These are phyloP conservation scores for Drosophila robusta DNA, from an alignment of 2,888 invertebrate species.

Conservation along the genomic window DNA sequence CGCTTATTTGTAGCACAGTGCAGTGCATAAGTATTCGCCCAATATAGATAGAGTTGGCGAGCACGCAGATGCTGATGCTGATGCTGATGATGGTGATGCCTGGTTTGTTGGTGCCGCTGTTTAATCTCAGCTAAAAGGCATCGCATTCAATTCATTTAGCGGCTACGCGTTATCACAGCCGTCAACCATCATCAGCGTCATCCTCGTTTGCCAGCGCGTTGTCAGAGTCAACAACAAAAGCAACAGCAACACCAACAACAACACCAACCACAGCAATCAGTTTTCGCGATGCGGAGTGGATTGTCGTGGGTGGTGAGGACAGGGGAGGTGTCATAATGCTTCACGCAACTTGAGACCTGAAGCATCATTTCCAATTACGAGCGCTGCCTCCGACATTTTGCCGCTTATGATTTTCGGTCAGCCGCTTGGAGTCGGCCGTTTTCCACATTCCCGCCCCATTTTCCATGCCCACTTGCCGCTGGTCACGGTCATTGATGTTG, in stretches of 20 bases:
- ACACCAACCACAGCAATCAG: conserved; percentile 33
- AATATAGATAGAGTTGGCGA: conserved; percentile 13
- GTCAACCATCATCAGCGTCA: conserved; percentile 55
- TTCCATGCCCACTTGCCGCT: conserved; percentile 6
- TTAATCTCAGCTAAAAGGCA: conserved; percentile 71
- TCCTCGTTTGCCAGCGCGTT: conserved; percentile 29
- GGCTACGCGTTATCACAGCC: conserved; percentile 60
- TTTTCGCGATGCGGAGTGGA: conserved; percentile 7
- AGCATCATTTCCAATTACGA: conserved; percentile 75
- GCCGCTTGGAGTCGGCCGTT: conserved; percentile 24
- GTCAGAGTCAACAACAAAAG: conserved; percentile 18
- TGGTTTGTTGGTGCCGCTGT: conserved; percentile 37
- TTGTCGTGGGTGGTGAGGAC: conserved; percentile 2
- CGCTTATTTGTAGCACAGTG: conserved; percentile 39
- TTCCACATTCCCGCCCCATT: conserved; percentile 4
- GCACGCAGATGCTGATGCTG: conserved; percentile 16
- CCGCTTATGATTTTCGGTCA: conserved; percentile 68
- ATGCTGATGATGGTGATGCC: conserved; percentile 11
- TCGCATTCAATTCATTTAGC: conserved; percentile 73
- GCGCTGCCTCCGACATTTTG: conserved; percentile 52
- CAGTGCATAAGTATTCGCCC: conserved; percentile 24
- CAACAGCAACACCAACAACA: conserved; percentile 18
- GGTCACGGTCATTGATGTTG: conserved; percentile 57
- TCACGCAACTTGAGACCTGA: conserved; percentile 69
- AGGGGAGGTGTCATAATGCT: conserved; percentile 53